Evolutionary conservation across 1,140 invertebrate genomes (phyloP).

Genomic region (Drosophila aff.): DNA sequence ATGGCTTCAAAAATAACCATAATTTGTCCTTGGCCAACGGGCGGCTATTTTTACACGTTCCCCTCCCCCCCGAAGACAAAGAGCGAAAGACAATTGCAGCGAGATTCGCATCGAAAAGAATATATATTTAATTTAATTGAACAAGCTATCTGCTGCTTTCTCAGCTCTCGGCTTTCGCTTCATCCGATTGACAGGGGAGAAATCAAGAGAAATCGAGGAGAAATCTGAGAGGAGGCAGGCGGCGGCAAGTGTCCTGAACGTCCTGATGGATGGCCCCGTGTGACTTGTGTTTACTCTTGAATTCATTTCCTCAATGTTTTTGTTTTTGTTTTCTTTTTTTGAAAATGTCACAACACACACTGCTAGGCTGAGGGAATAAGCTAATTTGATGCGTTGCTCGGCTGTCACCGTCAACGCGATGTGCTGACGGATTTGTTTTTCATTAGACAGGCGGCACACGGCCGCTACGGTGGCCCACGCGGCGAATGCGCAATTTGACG

Average conservation of each 20-base stretch:
- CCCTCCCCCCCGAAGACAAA: slow-evolving; percentile 16
- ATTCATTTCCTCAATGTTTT: slow-evolving; percentile 30
- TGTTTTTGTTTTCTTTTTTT: slow-evolving; percentile 13
- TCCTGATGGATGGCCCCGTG: slow-evolving; percentile 63
- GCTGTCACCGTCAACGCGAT: slow-evolving; percentile 55
- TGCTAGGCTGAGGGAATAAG: slow-evolving; percentile 36
- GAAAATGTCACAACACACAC: slow-evolving; percentile 27
- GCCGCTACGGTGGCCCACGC: slow-evolving; percentile 16
- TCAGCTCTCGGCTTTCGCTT: slow-evolving; percentile 1
- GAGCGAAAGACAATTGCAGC: slow-evolving; percentile 52
- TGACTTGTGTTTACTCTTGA: slow-evolving; percentile 55
- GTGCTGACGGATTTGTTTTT: slow-evolving; percentile 71
- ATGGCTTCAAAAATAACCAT: slow-evolving; percentile 80
- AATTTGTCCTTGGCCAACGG: slow-evolving; percentile 69
- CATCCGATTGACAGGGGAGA: slow-evolving; percentile 34
- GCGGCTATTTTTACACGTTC: slow-evolving; percentile 55
- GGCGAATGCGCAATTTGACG: slow-evolving; percentile 54
- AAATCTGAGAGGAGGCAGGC: background rate
- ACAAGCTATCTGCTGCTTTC: slow-evolving; percentile 19
- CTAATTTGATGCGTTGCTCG: slow-evolving; percentile 60
- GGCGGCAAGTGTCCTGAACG: slow-evolving; percentile 60
- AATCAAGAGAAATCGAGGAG: background rate
- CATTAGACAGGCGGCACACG: slow-evolving; percentile 46
- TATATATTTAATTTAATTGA: slow-evolving; percentile 55
- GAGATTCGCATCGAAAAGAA: slow-evolving; percentile 18